Percentiles rank a stretch among this genome's conserved stretches.
These are phyloP conservation scores for Brachionus rotundiformis DNA, from an alignment of 1,140 invertebrate species.

Conservation along the genomic window DNA sequence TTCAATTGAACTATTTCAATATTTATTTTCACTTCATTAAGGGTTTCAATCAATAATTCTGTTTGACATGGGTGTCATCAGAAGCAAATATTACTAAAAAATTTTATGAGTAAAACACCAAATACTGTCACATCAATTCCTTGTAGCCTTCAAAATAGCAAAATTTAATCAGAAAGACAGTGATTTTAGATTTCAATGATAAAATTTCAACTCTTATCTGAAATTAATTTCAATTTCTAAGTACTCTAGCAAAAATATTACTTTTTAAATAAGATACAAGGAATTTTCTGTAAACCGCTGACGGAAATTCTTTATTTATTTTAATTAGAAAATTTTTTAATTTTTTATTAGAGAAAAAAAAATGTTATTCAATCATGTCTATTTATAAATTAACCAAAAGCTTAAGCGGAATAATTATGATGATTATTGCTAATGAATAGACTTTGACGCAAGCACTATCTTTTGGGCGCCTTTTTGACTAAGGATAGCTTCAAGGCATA, in stretches of 20 bases:
- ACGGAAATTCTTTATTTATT: neutral
- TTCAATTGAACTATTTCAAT: neutral
- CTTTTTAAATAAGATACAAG: neutral
- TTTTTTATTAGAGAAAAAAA: neutral
- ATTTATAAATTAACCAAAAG: no score
- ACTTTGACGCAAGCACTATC: neutral
- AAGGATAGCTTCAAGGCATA: neutral
- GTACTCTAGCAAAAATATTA: neutral
- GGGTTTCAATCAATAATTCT: neutral
- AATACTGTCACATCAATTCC: neutral
- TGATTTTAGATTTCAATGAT: neutral
- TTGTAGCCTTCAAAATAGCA: neutral
- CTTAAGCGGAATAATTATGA: neutral
- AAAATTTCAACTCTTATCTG: neutral
- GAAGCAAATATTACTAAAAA: neutral
- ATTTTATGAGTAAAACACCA: neutral
- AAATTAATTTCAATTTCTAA: neutral
- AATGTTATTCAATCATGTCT: no score
- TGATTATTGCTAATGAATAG: neutral
- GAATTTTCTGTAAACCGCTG: neutral
- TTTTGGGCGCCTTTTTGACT: neutral
- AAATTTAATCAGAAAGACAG: neutral
- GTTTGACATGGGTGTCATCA: neutral
- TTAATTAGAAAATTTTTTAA: neutral
- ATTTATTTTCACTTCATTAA: constrained; percentile 5